phyloP scores from a whole-genome alignment of 1,140 invertebrate genomes.

The Nasonia longicornis region DNA sequence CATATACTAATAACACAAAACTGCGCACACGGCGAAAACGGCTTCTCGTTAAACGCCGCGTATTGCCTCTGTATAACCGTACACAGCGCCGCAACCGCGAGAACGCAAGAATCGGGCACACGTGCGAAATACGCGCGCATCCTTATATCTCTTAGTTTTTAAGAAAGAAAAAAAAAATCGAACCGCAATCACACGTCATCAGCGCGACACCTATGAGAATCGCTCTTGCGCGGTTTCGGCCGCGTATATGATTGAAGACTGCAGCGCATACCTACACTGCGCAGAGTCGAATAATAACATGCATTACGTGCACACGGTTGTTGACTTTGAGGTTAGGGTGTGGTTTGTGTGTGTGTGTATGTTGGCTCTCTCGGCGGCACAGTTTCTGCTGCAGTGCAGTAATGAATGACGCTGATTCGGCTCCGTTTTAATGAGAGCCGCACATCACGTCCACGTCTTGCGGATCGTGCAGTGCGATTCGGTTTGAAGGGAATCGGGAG shows the following conservation, averaged over 20 bases:
- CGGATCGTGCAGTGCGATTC: background rate
- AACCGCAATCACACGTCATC: background rate
- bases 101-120: background rate
- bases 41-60: too few species aligned
- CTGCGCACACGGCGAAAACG: background rate
- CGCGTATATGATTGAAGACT: background rate
- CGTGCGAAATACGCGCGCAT: background rate
- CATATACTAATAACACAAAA: background rate
- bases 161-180: background rate
- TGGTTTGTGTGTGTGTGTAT: background rate
- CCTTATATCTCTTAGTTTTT: background rate
- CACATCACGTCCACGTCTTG: background rate
- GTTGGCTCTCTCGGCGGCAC: too few species aligned
- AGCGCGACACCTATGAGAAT: background rate
- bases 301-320: background rate
- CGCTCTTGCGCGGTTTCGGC: background rate
- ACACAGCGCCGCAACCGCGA: background rate
- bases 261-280: too few species aligned
- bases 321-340: constrained; percentile 5
- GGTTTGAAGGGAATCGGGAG: background rate
- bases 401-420: constrained; percentile 22
- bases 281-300: too few species aligned
- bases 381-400: too few species aligned
- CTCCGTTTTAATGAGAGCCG: background rate
- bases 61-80: too few species aligned